Conservation (phyloP, 2,113 vertebrate genomes). For the Spheniscus mendiculus region DNA sequence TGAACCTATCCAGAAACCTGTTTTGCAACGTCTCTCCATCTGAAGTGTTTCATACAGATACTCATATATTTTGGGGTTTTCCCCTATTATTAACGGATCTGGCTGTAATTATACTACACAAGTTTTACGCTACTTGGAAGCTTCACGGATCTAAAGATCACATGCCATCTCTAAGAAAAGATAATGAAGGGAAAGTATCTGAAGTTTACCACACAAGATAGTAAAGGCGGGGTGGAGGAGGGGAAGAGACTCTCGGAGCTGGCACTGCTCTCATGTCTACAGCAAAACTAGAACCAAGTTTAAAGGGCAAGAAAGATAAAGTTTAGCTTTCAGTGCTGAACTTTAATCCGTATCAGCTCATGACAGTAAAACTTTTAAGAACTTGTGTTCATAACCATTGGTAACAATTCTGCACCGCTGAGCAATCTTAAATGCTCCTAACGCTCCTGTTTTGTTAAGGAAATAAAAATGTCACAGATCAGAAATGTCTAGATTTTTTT, state of each 20-base stretch:
- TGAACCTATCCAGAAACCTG: neutral
- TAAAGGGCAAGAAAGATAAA: neutral
- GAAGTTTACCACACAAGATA: neutral
- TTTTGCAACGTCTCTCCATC: neutral
- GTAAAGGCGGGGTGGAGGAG: too few relatives aligned
- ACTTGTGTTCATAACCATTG: neutral
- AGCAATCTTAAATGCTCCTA: neutral
- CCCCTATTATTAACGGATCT: neutral
- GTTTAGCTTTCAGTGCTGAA: neutral
- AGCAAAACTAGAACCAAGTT: neutral
- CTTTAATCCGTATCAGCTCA: neutral
- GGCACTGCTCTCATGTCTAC: neutral
- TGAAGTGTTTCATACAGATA: neutral
- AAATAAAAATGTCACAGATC: neutral
- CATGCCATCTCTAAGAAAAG: neutral
- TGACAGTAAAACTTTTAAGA: neutral
- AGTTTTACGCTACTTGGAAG: neutral
- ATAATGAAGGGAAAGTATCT: neutral
- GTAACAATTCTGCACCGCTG: neutral
- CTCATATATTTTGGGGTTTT: accelerated
- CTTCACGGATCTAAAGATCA: neutral
- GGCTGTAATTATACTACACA: neutral
- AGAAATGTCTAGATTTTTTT: neutral
- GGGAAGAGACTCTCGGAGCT: neutral
- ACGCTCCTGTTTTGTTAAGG: neutral